These are phyloP conservation scores for Ectropis crepuscularia DNA, from an alignment of 2,888 invertebrate genomes.

Conservation along the genomic window DNA sequence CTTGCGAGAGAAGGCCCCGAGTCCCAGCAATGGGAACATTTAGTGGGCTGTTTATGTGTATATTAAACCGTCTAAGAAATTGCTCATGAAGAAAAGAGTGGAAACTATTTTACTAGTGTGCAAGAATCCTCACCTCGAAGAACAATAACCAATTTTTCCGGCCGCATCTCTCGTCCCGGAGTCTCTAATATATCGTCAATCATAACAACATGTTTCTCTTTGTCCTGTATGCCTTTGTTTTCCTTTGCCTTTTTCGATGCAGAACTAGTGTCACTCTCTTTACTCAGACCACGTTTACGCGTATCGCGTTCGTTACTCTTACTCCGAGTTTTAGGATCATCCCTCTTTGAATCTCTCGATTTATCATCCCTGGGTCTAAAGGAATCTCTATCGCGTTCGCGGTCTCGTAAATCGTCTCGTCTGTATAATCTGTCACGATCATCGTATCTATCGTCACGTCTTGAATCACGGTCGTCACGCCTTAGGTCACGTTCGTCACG, in stretches of 20 bases:
- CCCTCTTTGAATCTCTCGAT: constrained; percentile 56
- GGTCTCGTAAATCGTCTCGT: constrained; percentile 40
- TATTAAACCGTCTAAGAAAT: too few relatives aligned
- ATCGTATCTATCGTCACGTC: constrained; percentile 38
- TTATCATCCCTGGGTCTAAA: constrained; percentile 47
- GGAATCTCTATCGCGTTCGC: constrained; percentile 49
- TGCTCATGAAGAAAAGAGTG: too few relatives aligned
- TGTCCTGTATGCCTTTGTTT: constrained; percentile 35
- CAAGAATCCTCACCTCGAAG: constrained; percentile 86
- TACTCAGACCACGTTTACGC: constrained; percentile 68
- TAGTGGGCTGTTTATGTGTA: too few relatives aligned
- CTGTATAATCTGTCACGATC: constrained; percentile 47
- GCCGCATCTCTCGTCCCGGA: constrained; percentile 92
- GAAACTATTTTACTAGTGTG: background rate
- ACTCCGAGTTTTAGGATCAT: constrained; percentile 56
- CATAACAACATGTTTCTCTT: constrained; percentile 77
- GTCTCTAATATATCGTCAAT: constrained; percentile 93
- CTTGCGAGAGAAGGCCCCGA: too few relatives aligned
- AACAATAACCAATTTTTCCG: constrained; percentile 93
- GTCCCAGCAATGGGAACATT: too few relatives aligned
- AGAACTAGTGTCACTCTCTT: constrained; percentile 59
- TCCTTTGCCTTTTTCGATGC: constrained; percentile 62
- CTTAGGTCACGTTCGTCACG: constrained; percentile 35
- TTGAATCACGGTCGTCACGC: constrained; percentile 39
- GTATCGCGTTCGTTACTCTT: constrained; percentile 66